phyloP scores from a whole-genome alignment of 2,888 invertebrate genomes.

The Athalia rosae region DNA sequence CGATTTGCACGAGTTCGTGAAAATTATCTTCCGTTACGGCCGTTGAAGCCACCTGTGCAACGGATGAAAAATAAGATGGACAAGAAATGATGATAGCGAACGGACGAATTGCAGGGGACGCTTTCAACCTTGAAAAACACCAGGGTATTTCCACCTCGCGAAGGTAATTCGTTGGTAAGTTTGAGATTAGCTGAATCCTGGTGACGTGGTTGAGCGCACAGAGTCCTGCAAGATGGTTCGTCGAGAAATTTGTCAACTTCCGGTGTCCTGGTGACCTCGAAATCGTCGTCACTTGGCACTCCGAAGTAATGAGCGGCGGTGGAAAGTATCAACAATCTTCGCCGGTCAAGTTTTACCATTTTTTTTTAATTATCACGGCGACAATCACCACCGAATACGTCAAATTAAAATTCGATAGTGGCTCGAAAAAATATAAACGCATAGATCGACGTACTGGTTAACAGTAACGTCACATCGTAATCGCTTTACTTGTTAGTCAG shows the following conservation, averaged over 20 bases:
- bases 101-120: background rate
- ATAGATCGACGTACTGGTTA: background rate
- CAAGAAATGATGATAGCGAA: slow-evolving; percentile 3
- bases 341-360: slow-evolving; percentile 63
- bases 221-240: slow-evolving; percentile 61
- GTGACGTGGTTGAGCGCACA: slow-evolving; percentile 61
- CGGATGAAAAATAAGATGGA: background rate
- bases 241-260: slow-evolving; percentile 67
- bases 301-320: slow-evolving; percentile 69
- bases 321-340: slow-evolving; percentile 62
- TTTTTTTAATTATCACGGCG: slow-evolving; percentile 40
- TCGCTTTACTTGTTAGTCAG: slow-evolving; percentile 26
- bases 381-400: slow-evolving; percentile 4
- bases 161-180: slow-evolving; percentile 60
- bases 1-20: slow-evolving; percentile 67
- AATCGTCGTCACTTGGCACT: slow-evolving; percentile 42
- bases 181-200: slow-evolving; percentile 54
- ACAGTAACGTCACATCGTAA: background rate
- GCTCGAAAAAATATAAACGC: background rate
- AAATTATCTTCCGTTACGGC: slow-evolving; percentile 67
- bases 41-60: slow-evolving; percentile 58
- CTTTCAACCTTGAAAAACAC: slow-evolving; percentile 69
- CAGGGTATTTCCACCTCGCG: slow-evolving; percentile 61
- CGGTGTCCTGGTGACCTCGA: slow-evolving; percentile 49
- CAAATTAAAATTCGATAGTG: background rate